These are phyloP conservation scores for Larimichthys polyactis DNA, from an alignment of 2,113 vertebrate species.

Conservation along the genomic window DNA sequence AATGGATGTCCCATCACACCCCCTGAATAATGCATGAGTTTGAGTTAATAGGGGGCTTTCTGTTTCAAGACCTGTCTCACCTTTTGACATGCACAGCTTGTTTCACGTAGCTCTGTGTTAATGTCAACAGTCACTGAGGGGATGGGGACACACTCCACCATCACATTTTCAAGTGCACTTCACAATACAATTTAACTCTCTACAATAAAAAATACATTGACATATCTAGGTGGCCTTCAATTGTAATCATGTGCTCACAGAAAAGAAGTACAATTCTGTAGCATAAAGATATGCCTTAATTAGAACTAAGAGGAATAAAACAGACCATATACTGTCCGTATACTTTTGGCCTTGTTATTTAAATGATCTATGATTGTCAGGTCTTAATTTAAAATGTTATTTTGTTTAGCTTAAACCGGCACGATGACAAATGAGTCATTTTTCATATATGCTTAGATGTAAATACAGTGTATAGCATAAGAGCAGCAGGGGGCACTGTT, in stretches of 20 bases:
- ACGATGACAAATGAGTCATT: not conserved
- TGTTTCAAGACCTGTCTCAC: not conserved
- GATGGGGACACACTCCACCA: not conserved
- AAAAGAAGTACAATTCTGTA: not conserved
- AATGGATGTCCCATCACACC: constrained; percentile 2
- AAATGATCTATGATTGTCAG: not conserved
- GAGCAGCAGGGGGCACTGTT: constrained; percentile 20
- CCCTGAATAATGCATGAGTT: constrained; percentile 5
- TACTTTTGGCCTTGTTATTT: not conserved
- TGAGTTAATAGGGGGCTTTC: not conserved
- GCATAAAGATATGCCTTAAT: not conserved
- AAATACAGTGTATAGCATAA: not conserved
- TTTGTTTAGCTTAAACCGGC: no score
- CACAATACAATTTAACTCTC: not conserved
- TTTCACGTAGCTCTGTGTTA: not conserved
- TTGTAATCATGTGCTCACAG: not conserved
- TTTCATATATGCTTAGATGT: not conserved
- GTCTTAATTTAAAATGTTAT: no score
- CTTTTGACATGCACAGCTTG: not conserved
- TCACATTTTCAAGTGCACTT: not conserved
- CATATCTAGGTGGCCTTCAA: not conserved
- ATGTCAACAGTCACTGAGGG: not conserved
- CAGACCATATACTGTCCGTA: not conserved
- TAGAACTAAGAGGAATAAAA: not conserved
- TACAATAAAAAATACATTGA: not conserved